Percentiles rank a stretch among this genome's conserved stretches.
Evolutionary conservation across 2,113 vertebrate genomes (phyloP).

Genomic region (Oncorhynchus mykiss): DNA sequence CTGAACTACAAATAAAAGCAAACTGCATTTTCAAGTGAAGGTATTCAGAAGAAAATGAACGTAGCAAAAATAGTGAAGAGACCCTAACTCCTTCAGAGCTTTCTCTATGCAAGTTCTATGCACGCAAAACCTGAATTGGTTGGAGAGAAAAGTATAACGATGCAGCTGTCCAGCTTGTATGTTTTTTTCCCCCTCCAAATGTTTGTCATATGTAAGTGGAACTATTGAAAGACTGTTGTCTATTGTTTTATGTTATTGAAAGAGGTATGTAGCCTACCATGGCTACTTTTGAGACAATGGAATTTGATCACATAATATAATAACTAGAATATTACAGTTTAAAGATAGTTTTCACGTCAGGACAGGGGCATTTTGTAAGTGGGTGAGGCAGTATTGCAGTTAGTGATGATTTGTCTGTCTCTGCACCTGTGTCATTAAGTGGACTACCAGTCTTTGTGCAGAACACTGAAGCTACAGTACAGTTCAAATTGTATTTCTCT

Average conservation of each 20-base stretch:
- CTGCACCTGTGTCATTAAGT: background rate
- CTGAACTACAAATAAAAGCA: background rate
- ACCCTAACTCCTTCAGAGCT: constrained; percentile 6
- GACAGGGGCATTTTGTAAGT: background rate
- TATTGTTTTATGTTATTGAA: background rate
- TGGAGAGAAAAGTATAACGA: constrained; percentile 1
- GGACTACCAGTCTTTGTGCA: background rate
- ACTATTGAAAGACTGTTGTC: background rate
- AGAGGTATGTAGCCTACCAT: background rate
- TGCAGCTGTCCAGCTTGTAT: constrained; percentile 7
- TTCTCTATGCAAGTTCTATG: constrained; percentile 50
- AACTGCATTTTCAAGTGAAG: no score
- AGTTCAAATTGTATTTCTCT: constrained; percentile 15
- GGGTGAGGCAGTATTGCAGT: background rate
- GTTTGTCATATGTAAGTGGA: background rate
- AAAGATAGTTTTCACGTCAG: background rate
- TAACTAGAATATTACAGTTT: no score
- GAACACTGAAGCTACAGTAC: background rate
- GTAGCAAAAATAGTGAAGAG: background rate
- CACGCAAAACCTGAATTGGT: background rate
- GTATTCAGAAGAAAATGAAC: background rate
- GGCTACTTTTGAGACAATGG: background rate
- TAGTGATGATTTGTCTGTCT: background rate
- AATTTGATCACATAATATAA: background rate
- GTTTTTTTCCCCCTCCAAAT: background rate